These are phyloP conservation scores for Eucidaris tribuloides DNA, from an alignment of 35 echinoderm and acorn worm genomes.

Conservation along the genomic window DNA sequence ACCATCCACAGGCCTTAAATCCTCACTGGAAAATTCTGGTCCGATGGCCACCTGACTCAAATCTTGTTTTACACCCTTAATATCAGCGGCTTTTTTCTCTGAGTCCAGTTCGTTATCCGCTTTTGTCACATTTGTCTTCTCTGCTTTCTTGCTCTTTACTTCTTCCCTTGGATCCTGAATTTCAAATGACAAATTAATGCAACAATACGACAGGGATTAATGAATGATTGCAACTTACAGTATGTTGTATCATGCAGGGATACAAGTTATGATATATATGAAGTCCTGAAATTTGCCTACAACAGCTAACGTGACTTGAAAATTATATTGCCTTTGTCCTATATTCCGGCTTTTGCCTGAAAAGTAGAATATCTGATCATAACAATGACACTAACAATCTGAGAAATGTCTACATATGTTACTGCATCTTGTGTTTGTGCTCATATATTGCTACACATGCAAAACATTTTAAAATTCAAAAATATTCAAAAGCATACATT, in stretches of 20 bases:
- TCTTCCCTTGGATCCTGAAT: constrained; percentile 27
- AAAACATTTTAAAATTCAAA: too few relatives aligned
- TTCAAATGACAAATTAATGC: background rate
- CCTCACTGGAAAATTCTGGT: constrained; percentile 56
- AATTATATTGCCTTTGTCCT: background rate
- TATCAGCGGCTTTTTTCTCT: background rate
- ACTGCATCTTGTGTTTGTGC: too few relatives aligned
- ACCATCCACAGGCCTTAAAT: constrained; percentile 14
- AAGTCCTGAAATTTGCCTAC: background rate
- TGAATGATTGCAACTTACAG: background rate
- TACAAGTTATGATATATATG: background rate
- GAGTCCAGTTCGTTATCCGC: background rate
- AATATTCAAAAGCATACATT: too few relatives aligned
- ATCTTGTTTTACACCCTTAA: constrained; percentile 67
- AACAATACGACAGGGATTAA: background rate
- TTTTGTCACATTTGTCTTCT: constrained; percentile 10
- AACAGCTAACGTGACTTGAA: background rate
- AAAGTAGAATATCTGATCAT: too few relatives aligned
- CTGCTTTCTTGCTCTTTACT: background rate
- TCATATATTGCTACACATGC: too few relatives aligned
- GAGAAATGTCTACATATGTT: too few relatives aligned
- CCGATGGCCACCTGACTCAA: constrained; percentile 68
- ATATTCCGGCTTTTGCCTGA: background rate
- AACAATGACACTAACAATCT: too few relatives aligned
- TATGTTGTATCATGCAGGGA: background rate